Percentiles rank a stretch among this genome's conserved stretches.
phyloP scores from a whole-genome alignment of 35 echinoderm and acorn worm species.

The Nesometra sesokonis region DNA sequence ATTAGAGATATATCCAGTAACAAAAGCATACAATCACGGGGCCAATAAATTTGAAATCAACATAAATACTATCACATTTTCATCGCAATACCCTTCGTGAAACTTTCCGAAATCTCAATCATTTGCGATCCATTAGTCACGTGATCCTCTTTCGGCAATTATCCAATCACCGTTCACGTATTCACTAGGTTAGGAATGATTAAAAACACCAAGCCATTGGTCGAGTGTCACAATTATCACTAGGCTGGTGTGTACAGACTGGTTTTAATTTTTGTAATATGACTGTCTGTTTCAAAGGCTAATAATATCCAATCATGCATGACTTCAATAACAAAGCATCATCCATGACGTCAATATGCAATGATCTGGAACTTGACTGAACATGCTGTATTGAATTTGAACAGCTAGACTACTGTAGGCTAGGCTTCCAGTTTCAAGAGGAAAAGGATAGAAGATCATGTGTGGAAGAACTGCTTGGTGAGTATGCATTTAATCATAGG shows the following conservation, averaged over 20 bases:
- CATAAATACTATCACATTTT: not conserved
- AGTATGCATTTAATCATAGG: too few species aligned
- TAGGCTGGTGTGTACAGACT: not conserved
- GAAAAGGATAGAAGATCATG: not conserved
- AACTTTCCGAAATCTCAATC: not conserved
- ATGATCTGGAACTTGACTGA: not conserved
- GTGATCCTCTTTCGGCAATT: not conserved
- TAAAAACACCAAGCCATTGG: not conserved
- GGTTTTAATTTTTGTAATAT: not conserved
- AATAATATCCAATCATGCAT: not conserved
- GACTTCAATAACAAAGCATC: not conserved
- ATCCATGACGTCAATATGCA: not conserved
- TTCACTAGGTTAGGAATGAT: not conserved
- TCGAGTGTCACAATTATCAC: not conserved
- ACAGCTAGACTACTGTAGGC: too few species aligned
- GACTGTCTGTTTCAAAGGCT: not conserved
- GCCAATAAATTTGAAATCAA: not conserved
- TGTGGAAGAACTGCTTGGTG: slow-evolving; percentile 62
- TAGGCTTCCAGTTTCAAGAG: too few species aligned
- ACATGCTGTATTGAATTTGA: not conserved
- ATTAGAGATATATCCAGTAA: not conserved
- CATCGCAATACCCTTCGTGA: not conserved
- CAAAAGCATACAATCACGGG: not conserved
- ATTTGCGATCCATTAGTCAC: not conserved
- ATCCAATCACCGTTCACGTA: not conserved